Base-by-base conservation (phyloP, 2,113 vertebrate genomes). In the Channa argus region DNA sequence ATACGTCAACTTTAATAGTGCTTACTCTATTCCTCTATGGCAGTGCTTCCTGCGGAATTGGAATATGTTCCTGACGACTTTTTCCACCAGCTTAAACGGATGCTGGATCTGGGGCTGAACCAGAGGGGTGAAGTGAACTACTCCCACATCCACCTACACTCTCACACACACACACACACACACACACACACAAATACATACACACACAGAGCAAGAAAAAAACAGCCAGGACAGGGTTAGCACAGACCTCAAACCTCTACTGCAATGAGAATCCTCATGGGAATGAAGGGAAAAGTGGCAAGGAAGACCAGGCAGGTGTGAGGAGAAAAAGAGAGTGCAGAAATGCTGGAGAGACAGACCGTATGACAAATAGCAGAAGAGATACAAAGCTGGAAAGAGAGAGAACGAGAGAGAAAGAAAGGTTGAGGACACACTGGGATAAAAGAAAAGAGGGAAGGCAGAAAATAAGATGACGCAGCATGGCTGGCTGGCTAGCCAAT, bases 1-100 rank as follows among this genome's bases (percentile, higher is more conserved):
- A 7, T 47, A 68, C 63, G 72, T 56, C 6, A 6, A 63, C 59
- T 46, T 46, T 53, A 33, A 74, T 65, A 13, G 12, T 53, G 54
- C 97, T 96, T 94, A 99, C 98, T 94, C 90, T 0, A 98, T 50
- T 80, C 98, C 97, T 3, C 91, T 96, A 74, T 93, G 81, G 87
- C 97, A 99, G 91, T 95, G 86, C 87, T 99, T 99, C 90, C 97
- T 94, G 81, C 97, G 94, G 85, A 97, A 98, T 66, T 99, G 97
- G 82, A 99, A 99, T 43, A 89, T 64, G 24, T 94, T 96, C 87
- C 9, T 94, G 67, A 99, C 95, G 11, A 99, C 90, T 87, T 96
- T 99, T 88, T 99, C 97, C 84, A 99, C 97, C 44, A 99, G 88
- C 77, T 93, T 74, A 83, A 99, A 99, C 0, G 98, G 97, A 87